A percentile compares a stretch with the other conserved stretches of the same genome.
Conservation (phyloP, 1,140 invertebrate genomes). For the Drosophila seguyi region DNA sequence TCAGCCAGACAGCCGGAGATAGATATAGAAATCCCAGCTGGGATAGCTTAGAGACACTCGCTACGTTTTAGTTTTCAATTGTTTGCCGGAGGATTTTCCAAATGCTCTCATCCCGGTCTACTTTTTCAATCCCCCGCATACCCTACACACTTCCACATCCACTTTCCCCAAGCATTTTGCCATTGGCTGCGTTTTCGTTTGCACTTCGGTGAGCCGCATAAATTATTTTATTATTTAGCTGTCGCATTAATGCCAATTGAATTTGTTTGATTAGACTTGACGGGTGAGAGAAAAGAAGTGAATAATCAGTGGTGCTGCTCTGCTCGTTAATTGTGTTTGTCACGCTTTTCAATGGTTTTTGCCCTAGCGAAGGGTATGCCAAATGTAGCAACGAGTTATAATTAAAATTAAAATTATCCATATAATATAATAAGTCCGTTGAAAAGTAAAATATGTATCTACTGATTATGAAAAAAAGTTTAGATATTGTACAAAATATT, state of each 20-base stretch:
- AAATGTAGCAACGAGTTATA: neutral
- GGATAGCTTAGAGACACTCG: constrained; percentile 53
- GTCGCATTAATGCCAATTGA: constrained; percentile 67
- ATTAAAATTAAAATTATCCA: neutral
- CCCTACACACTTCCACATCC: neutral
- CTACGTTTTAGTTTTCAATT: constrained; percentile 60
- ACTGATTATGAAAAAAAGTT: neutral
- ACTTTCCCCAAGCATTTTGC: constrained; percentile 2
- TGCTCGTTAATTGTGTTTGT: constrained; percentile 35
- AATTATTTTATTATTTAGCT: constrained; percentile 73
- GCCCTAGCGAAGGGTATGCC: neutral
- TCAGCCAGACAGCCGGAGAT: constrained; percentile 3
- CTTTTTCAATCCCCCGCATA: neutral
- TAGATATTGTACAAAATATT: neutral
- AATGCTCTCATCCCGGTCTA: constrained; percentile 31
- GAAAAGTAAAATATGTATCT: neutral
- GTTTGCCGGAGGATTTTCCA: constrained; percentile 50
- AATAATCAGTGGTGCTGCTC: constrained; percentile 7
- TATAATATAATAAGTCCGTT: too few relatives aligned
- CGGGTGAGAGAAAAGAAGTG: constrained; percentile 14
- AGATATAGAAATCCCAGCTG: constrained; percentile 44
- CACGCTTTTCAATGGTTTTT: neutral
- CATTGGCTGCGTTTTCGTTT: constrained; percentile 48
- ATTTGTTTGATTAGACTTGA: constrained; percentile 50
- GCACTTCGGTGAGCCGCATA: constrained; percentile 61